These are phyloP conservation scores for Hermatobates lingyangjiaoensis DNA, from an alignment of 1,140 invertebrate genomes.

Conservation along the genomic window DNA sequence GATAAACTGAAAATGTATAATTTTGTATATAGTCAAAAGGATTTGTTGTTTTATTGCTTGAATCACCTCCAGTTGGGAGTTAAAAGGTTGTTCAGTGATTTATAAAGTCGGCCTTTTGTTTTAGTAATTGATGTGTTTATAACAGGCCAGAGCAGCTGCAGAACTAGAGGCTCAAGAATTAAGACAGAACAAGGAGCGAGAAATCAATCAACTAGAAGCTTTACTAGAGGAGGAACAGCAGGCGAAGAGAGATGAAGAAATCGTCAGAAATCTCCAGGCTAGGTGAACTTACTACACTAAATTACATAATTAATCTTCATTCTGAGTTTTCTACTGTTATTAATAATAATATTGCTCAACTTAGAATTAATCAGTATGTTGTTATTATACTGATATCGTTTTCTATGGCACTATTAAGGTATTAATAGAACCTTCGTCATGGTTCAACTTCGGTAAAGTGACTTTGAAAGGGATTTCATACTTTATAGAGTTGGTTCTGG, in stretches of 20 bases:
- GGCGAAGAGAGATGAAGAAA: constrained; percentile 65
- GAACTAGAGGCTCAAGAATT: constrained; percentile 41
- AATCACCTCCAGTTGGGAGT: not conserved
- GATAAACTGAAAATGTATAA: too few species aligned
- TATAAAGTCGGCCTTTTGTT: not conserved
- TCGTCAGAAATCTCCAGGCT: constrained; percentile 51
- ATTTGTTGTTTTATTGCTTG: not conserved
- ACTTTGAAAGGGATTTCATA: too few species aligned
- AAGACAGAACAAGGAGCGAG: constrained; percentile 40
- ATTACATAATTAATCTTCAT: not conserved
- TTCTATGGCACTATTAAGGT: too few species aligned
- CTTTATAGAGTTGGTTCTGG: too few species aligned
- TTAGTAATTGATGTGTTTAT: not conserved
- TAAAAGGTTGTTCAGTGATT: not conserved
- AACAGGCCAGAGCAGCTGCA: constrained; percentile 42
- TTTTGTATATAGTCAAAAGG: too few species aligned
- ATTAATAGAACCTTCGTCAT: too few species aligned
- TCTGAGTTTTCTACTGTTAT: too few species aligned
- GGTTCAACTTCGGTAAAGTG: too few species aligned
- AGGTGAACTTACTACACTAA: constrained; percentile 22
- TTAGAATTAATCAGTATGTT: too few species aligned
- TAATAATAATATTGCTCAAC: too few species aligned
- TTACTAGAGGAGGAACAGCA: constrained; percentile 59
- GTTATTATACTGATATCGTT: not conserved
- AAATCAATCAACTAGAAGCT: constrained; percentile 49